Percentiles rank a stretch among this genome's conserved stretches.
Evolutionary conservation across 2,888 invertebrate genomes (phyloP).

Genomic region (Cryptocephalus primarius): DNA sequence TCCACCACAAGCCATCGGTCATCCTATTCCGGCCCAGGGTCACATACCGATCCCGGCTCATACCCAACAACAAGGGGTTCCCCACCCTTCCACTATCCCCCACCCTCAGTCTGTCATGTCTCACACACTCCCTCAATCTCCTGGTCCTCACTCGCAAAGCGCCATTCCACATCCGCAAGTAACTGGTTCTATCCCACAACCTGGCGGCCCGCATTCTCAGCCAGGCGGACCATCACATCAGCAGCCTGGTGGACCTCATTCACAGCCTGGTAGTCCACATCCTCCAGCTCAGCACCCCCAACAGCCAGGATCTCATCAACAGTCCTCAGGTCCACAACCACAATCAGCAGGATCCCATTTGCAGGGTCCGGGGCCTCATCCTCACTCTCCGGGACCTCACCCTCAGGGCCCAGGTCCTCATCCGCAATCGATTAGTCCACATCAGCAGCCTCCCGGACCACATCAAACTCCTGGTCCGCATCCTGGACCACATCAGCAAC

Average conservation of each 20-base stretch:
- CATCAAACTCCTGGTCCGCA: constrained; percentile 12
- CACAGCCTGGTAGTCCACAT: not conserved
- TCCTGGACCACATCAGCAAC: constrained; percentile 1
- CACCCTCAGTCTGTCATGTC: not conserved
- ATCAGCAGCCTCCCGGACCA: constrained; percentile 8
- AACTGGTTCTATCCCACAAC: not conserved
- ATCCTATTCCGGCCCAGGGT: no score
- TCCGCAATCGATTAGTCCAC: constrained; percentile 13
- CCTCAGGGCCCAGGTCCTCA: constrained; percentile 17
- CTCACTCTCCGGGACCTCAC: constrained; percentile 10
- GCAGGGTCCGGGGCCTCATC: constrained; percentile 18
- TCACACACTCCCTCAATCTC: not conserved
- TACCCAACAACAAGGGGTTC: not conserved
- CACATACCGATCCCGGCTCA: not conserved
- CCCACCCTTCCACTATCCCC: not conserved
- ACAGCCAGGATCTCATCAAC: constrained; percentile 5
- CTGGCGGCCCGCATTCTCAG: not conserved
- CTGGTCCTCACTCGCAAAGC: not conserved
- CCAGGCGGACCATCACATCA: constrained; percentile 9
- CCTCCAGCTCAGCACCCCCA: constrained; percentile 6
- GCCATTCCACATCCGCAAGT: no score
- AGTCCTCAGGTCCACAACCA: constrained; percentile 11
- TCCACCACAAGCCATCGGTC: no score
- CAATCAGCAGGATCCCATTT: constrained; percentile 3
- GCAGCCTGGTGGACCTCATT: constrained; percentile 7